Evolutionary conservation across 2,888 invertebrate species (phyloP), one percentile per base, ranked within the genome.

Genomic region (Archaeoteleia sp.): DNA sequence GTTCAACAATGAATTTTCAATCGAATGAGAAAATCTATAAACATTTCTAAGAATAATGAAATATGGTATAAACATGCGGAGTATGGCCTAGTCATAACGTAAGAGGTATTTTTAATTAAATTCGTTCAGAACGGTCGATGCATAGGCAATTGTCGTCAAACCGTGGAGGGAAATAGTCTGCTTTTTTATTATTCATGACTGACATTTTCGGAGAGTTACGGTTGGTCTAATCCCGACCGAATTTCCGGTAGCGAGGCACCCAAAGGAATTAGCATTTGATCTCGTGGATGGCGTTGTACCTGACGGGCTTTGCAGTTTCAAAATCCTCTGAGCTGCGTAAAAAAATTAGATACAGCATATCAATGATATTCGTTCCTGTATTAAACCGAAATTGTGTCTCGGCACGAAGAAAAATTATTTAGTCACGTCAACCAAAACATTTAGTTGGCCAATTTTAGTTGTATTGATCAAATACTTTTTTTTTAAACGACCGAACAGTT

Each of bases 191-290:
- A 76, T 76, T 74, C 74, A 72, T 68, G 72, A 62, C 12, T 35
- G 71, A 72, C 74, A 72, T 76, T 78, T 78, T 78, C 72, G 73
- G 67, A 45, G 55, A 63, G 60, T 61, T 51, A 66, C 54, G 54
- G 48, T 68, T 61, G 71, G 73, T 69, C 75, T 78, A 78, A 78
- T 78, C 75, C 76, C 69, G 73, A 74, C 74, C 71, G 78, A 79
- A 80, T 78, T 80, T 79, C 78, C 76, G 77, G 73, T 70, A 73
- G 71, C 72, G 73, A 67, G 70, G 75, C 73, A 73, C 78, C 78
- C 77, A 76, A 77, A 79, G 77, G 78, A 77, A 80, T 80, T 80
- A 79, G 76, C 79, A 80, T 79, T 80, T 77, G 78, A 80, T 80
- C 78, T 78, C 75, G 71, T 60, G 62, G 70, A 49, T 45, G 57